phyloP scores from a whole-genome alignment of 1,140 invertebrate genomes.

The Agraylea sexmaculata region DNA sequence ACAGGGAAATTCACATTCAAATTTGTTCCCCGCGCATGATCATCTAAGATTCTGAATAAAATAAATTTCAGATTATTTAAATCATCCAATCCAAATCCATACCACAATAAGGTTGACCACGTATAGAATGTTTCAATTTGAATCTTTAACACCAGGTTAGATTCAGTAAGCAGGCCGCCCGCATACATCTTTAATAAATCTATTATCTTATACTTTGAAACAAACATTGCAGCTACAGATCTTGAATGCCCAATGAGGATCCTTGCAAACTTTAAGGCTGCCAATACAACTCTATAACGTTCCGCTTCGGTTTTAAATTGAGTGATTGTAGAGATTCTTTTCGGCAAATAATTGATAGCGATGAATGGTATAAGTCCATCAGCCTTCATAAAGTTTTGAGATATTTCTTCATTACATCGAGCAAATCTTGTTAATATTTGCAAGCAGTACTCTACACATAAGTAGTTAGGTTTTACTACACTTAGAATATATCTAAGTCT shows the following conservation, averaged over 20 bases:
- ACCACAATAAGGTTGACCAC: slow-evolving; percentile 34
- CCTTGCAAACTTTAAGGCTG: slow-evolving; percentile 41
- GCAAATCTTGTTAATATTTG: slow-evolving; percentile 58
- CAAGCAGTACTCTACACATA: slow-evolving; percentile 52
- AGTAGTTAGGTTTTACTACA: slow-evolving; percentile 48
- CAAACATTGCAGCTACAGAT: slow-evolving; percentile 28
- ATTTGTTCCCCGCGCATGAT: slow-evolving; percentile 41
- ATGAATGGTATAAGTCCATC: slow-evolving; percentile 46
- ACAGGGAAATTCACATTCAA: slow-evolving; percentile 30
- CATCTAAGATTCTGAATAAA: slow-evolving; percentile 35
- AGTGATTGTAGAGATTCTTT: slow-evolving; percentile 27
- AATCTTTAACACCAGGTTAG: slow-evolving; percentile 39
- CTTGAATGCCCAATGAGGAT: slow-evolving; percentile 35
- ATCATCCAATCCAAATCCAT: slow-evolving; percentile 30
- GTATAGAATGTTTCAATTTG: slow-evolving; percentile 47
- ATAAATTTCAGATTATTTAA: slow-evolving; percentile 30
- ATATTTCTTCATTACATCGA: slow-evolving; percentile 51
- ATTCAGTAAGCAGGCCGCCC: slow-evolving; percentile 33
- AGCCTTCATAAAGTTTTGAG: slow-evolving; percentile 43
- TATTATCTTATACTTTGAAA: slow-evolving; percentile 36
- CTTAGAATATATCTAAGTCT: slow-evolving; percentile 61
- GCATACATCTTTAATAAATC: slow-evolving; percentile 37
- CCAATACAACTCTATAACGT: slow-evolving; percentile 34
- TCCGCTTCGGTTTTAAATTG: slow-evolving; percentile 28
- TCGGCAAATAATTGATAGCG: slow-evolving; percentile 47